Conservation (phyloP, 2,797 vertebrate species). For the Buphagus erythrorhynchus region DNA sequence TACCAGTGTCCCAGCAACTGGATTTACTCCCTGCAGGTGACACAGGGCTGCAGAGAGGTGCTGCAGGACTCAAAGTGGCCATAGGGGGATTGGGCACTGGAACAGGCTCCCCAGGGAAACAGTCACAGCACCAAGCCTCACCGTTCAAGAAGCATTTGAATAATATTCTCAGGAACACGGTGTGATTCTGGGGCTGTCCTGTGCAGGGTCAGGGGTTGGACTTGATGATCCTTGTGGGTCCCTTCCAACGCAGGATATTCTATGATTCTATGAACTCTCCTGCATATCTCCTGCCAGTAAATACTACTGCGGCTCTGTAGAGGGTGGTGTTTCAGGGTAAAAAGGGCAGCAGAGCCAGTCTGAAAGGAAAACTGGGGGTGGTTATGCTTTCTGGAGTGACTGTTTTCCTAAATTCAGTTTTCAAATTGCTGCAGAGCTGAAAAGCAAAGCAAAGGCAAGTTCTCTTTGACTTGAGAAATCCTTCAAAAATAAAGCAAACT, state of each 20-base stretch:
- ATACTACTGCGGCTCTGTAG: not conserved
- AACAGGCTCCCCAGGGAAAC: not conserved
- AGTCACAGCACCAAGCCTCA: not conserved
- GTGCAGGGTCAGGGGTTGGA: not conserved
- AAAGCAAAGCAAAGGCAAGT: slow-evolving; percentile 27
- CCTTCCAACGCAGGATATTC: not conserved
- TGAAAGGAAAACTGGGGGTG: not conserved
- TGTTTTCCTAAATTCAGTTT: not conserved
- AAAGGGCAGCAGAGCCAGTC: not conserved
- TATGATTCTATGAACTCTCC: not conserved
- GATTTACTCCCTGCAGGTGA: not conserved
- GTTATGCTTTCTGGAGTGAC: not conserved
- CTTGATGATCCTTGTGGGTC: not conserved
- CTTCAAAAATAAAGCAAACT: slow-evolving; percentile 33
- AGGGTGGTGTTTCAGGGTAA: not conserved
- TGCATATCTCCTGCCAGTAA: not conserved
- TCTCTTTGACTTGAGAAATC: slow-evolving; percentile 16
- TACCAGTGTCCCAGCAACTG: not conserved
- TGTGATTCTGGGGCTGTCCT: not conserved
- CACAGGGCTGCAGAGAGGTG: not conserved
- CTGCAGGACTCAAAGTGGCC: not conserved
- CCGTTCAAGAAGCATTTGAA: not conserved
- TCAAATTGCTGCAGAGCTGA: not conserved
- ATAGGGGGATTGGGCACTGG: fast-evolving
- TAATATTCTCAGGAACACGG: fast-evolving